Conservation (phyloP, 2,113 vertebrate genomes). For the Ailuropoda melanoleuca region DNA sequence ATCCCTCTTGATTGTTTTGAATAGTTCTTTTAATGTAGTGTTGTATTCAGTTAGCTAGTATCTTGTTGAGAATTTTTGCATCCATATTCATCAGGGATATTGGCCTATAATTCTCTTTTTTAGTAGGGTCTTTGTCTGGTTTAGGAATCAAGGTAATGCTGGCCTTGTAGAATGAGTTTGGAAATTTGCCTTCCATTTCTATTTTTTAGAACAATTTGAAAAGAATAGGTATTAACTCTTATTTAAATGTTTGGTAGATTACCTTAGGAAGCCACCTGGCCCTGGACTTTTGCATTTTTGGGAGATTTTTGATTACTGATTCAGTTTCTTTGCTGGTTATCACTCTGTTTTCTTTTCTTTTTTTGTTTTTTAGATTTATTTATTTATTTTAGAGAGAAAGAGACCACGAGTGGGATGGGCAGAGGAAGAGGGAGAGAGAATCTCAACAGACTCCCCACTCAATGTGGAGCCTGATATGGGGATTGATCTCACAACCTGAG, state of each 20-base stretch:
- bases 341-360: neutral
- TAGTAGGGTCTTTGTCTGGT: neutral
- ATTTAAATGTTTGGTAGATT: neutral
- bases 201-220: neutral
- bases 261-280: neutral
- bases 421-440: neutral
- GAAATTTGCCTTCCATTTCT: neutral
- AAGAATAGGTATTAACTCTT: neutral
- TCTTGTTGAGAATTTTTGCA: neutral
- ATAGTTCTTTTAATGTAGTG: neutral
- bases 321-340: neutral
- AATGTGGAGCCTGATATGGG: neutral
- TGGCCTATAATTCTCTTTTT: neutral
- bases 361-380: neutral
- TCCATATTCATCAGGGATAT: neutral
- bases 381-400: neutral
- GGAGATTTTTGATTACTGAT: neutral
- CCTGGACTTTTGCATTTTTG: neutral
- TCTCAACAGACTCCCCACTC: neutral
- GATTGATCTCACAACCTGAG: neutral
- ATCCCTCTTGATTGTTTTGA: neutral
- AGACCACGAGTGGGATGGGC: neutral
- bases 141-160: neutral
- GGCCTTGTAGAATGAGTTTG: neutral
- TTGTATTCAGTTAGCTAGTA: neutral